Evolutionary conservation across 2,113 vertebrate species (phyloP), one percentile per base, ranked within the genome.

Genomic region (Scatophagus argus): DNA sequence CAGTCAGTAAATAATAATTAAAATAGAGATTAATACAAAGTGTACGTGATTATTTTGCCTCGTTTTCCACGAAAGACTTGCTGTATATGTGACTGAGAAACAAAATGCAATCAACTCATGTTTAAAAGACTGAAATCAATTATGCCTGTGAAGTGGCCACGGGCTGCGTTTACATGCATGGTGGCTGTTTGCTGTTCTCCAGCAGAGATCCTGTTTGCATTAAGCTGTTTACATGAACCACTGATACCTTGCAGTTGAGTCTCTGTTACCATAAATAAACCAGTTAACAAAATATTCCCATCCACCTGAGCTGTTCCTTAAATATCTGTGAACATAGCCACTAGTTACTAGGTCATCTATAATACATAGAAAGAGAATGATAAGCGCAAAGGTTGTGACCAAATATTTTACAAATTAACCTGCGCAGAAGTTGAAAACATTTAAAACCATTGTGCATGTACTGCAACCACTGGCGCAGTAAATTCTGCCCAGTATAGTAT

Each of bases 231-330:
- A 64, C 67, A 46, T 59, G 56, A 73, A 59, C 70, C 19, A n/a
- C 23, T 74, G 39, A 77, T 55, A 46, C 73, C 7, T 19, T 27
- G 31, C 10, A 70, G 23, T 17, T 46, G 3, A 62, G 25, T 58
- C 25, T 70, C 49, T 83, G 67, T 79, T 31, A 49, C 32, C 76
- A 69, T 78, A 44, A 77, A 88, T 72, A 68, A 81, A 78, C 34
- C 68, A 89, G 58, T 56, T 36, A 46, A 44, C 47, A 70, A 19
- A 60, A 65, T 59, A 54, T 72, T 71, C 17, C 21, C 21, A 4
- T 73, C 12, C 32, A 32, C 39, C 11, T 46, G 29, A 71, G 43
- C 49, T 59, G 47, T 51, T 62, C 43, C 70, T 64, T 34, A 23
- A 55, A 60, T 49, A 47, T 69, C 14, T 51, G 9, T 58, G 5